Evolutionary conservation across 2,797 vertebrate species (phyloP), one percentile per base, ranked within the genome.

Genomic region (Bucorvus abyssinicus): DNA sequence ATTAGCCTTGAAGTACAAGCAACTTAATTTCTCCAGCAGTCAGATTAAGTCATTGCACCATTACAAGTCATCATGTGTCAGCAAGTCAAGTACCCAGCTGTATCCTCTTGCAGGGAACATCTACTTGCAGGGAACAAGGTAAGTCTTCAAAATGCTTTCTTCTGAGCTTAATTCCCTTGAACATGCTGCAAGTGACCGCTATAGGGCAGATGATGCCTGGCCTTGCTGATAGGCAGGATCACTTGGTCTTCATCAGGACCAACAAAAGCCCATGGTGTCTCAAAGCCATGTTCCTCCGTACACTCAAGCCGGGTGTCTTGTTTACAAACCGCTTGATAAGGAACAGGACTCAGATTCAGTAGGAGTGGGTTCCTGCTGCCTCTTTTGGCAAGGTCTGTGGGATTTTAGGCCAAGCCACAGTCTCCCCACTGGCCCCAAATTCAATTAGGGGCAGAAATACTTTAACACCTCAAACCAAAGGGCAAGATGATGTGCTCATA

Each of bases 131-230:
- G 23, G 36, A 84, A n/a, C 17, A 78, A 73, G 34, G 14, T 10
- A 60, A 57, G 14, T 12, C 7, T 88, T 59, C 10, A 23, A 68
- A 44, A 11, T 38, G 30, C 21, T 59, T 63, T 79, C 55, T 79
- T 76, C 61, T 2, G 2, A 87, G 53, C 14, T 84, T 38, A 89
- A 44, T 42, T 73, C 55, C 55, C 67, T 60, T 10, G 64, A 56
- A 52, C 12, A 0, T 4, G 14, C 6, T 10, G 12, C 32, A 70
- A 68, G 20, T 0, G 2, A 61, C 32, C 19, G 29, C n/a, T 44
- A 49, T 11, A 68, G 56, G n/a, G 24, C 71, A 89, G 44, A 49
- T 15, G 27, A 52, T 34, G n/a, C n/a, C 5, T 3, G 9, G 26
- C 27, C 38, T 59, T 34, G 23, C 20, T 14, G 70, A 60, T 21